phyloP scores from a whole-genome alignment of 2,113 vertebrate species.

The Colistium nudipinnis region DNA sequence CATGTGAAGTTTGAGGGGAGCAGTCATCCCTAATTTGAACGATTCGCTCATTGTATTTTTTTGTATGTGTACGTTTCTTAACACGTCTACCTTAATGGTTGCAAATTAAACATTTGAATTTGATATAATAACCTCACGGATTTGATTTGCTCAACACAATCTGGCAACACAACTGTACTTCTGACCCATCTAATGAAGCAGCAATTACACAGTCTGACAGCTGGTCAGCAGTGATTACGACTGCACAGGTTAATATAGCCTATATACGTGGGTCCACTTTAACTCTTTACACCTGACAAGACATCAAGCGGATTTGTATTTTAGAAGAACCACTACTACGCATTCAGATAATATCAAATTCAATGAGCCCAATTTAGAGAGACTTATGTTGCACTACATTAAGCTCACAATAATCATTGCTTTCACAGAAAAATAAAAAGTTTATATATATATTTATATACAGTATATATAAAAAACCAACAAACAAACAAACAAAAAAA shows the following conservation, averaged over 20 bases:
- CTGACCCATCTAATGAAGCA: slow-evolving; percentile 11
- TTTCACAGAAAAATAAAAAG: neutral
- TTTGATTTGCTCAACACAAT: slow-evolving; percentile 2
- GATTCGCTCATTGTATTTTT: slow-evolving; percentile 10
- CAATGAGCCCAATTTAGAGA: neutral
- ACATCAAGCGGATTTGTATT: slow-evolving; percentile 2
- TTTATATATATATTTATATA: too few relatives aligned
- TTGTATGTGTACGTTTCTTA: too few relatives aligned
- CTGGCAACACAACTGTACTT: slow-evolving; percentile 2
- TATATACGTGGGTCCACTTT: slow-evolving; percentile 14
- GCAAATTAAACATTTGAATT: neutral
- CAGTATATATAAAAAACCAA: too few relatives aligned
- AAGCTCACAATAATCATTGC: neutral
- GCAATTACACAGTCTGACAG: slow-evolving; percentile 20
- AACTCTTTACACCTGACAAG: slow-evolving; percentile 18
- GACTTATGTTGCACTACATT: neutral
- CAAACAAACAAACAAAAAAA: slow-evolving; percentile 1
- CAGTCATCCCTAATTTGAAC: neutral
- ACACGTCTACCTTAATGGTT: neutral
- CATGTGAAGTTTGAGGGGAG: slow-evolving; percentile 8
- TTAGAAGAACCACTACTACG: neutral
- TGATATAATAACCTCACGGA: too few relatives aligned
- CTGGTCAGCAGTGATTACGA: slow-evolving; percentile 23
- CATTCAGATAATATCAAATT: slow-evolving; percentile 20
- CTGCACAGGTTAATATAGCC: slow-evolving; percentile 11